Evolutionary conservation across 2,888 invertebrate genomes (phyloP).

Genomic region (Drosophila multiciliata): DNA sequence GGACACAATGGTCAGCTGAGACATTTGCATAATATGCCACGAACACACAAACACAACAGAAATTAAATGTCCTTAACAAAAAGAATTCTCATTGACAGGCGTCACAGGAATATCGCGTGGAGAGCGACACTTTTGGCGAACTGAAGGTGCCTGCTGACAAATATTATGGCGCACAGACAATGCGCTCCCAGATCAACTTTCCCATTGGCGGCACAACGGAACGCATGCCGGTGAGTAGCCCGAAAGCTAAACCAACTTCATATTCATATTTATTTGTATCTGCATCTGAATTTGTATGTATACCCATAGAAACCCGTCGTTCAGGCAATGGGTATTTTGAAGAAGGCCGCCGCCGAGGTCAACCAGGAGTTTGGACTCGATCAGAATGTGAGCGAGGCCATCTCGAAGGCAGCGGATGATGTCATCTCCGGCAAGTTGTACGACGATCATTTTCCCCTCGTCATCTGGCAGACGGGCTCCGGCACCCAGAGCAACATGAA

Average conservation of each 20-base stretch:
- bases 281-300: background rate
- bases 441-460: slow-evolving; percentile 97
- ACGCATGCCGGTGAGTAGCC: slow-evolving; percentile 96
- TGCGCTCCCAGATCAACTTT: slow-evolving; percentile 97
- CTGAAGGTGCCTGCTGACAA: slow-evolving; percentile 95
- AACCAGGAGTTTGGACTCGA: slow-evolving; percentile 97
- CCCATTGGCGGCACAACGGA: slow-evolving; percentile 97
- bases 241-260: background rate
- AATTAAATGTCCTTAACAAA: background rate
- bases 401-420: slow-evolving; percentile 96
- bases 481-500: slow-evolving; percentile 99
- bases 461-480: slow-evolving; percentile 99
- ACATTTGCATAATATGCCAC: background rate
- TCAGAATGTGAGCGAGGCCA: slow-evolving; percentile 93
- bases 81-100: slow-evolving; percentile 63
- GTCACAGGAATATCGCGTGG: slow-evolving; percentile 85
- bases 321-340: slow-evolving; percentile 97
- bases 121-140: slow-evolving; percentile 98
- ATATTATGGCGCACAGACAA: slow-evolving; percentile 98
- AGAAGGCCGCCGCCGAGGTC: slow-evolving; percentile 98
- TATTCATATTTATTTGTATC: background rate
- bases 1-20: slow-evolving; percentile 35
- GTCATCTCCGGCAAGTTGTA: slow-evolving; percentile 97
- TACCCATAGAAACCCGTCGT: slow-evolving; percentile 92
- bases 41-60: background rate